phyloP scores from a whole-genome alignment of 2,113 vertebrate genomes.

The Eptesicus fuscus region DNA sequence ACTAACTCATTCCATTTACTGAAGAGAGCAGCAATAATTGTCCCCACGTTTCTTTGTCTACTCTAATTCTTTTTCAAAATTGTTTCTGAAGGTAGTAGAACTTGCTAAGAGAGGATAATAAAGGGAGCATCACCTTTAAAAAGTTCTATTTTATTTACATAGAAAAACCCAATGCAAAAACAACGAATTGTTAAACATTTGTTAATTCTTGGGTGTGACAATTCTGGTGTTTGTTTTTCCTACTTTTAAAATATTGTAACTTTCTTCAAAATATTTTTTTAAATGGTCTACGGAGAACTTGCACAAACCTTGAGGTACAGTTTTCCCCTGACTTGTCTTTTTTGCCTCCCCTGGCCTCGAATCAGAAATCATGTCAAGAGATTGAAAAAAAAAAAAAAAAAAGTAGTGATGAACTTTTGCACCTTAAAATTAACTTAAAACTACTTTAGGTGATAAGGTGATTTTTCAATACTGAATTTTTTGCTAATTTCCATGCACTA shows the following conservation, averaged over 20 bases:
- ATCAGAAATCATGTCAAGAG: neutral
- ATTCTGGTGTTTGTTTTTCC: neutral
- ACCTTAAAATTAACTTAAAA: slow-evolving; percentile 11
- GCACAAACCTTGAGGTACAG: neutral
- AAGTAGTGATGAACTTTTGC: neutral
- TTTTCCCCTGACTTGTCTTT: neutral
- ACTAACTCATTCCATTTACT: neutral
- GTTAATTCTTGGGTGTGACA: neutral
- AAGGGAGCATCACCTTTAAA: neutral
- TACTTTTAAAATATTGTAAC: neutral
- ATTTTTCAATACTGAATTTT: neutral
- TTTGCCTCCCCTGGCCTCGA: neutral
- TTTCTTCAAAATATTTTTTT: neutral
- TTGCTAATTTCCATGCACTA: neutral
- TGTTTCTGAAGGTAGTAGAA: neutral
- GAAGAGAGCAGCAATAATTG: neutral
- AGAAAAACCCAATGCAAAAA: neutral
- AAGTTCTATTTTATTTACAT: neutral
- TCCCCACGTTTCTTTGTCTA: neutral
- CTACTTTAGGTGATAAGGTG: neutral
- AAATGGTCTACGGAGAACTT: neutral
- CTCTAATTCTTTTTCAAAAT: neutral
- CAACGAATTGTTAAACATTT: neutral
- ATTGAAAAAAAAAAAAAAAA: neutral
- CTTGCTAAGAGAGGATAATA: neutral